Conservation (phyloP, 1,140 invertebrate species). For the Hormaphis cornu region DNA sequence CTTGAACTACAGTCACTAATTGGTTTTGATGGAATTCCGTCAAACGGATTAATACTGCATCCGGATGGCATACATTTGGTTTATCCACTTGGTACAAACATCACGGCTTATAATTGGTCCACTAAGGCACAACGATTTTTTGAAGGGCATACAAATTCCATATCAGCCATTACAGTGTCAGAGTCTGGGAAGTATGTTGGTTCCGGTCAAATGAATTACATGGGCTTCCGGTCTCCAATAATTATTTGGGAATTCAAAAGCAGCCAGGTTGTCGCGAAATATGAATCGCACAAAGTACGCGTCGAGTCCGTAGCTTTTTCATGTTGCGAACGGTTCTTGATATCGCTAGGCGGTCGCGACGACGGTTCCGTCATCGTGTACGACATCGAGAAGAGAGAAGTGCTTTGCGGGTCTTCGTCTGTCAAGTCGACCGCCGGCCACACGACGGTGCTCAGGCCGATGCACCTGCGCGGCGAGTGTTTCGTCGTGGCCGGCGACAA, state of each 20-base stretch:
- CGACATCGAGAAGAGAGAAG: conserved; percentile 53
- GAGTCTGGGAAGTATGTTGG: conserved; percentile 67
- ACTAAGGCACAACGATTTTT: conserved; percentile 66
- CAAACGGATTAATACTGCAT: conserved; percentile 63
- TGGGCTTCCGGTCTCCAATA: conserved; percentile 67
- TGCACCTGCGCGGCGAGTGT: conserved; percentile 49
- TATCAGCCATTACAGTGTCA: conserved; percentile 72
- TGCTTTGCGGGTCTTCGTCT: conserved; percentile 55
- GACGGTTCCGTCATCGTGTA: conserved; percentile 72
- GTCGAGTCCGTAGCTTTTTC: conserved; percentile 76
- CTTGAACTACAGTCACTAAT: conserved; percentile 9
- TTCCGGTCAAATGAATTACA: conserved; percentile 80
- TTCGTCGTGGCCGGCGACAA: conserved; percentile 65
- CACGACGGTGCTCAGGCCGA: conserved; percentile 49
- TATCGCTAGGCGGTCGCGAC: conserved; percentile 79
- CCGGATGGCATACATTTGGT: conserved; percentile 65
- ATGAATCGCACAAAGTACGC: conserved; percentile 75
- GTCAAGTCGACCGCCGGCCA: conserved; percentile 57
- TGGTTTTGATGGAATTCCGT: conserved; percentile 51
- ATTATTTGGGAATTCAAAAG: conserved; percentile 69
- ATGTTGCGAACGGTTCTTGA: conserved; percentile 64
- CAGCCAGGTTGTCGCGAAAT: conserved; percentile 50
- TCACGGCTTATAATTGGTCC: conserved; percentile 64
- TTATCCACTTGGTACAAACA: conserved; percentile 75
- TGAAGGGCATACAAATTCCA: conserved; percentile 70